Base-by-base conservation (phyloP, 2,888 invertebrate genomes). In the Hirtodrosophila confusa region DNA sequence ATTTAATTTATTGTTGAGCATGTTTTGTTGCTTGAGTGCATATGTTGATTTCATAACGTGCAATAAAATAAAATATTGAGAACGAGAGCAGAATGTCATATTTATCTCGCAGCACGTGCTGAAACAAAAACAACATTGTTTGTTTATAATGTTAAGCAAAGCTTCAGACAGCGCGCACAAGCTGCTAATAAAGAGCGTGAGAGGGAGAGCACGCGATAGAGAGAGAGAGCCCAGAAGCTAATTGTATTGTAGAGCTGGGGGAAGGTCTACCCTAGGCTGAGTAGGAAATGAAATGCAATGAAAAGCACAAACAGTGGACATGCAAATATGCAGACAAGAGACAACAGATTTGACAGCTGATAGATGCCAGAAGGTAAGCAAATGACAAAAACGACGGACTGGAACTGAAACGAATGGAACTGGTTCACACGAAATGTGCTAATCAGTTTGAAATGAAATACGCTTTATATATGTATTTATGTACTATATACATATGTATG, bases 221-320 rank as follows among this genome's bases (percentile, higher is more conserved):
- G 39, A 44, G 31, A 23, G 40, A 35, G 39, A 44, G 31, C 29
- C 4, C 12, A 48, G 29, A 33, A 47, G 49, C 27, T 27, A 5
- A 27, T 27, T 31, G 7, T 7, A 7, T 17, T 17, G 17, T 17
- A 17, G 17, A 17, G 17, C 17, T 17, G 31, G 43, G 49, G 55
- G 57, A 60, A 53, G 51, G 40, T 43, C 64, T 65, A 58, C 66
- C 56, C 62, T 64, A 35, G 44, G 29, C 37, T 53, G 56, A 66
- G 61, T 69, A 88, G 85, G 85, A 86, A 86, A 86, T 86, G 57
- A 84, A 86, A 74, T 77, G 76, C 77, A 75, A 64, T 70, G 65
- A 75, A 86, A 88, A 88, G 76, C 88, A 88, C 91, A 91, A 80
- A 72, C 75, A 67, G 55, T 60, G 53, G 24, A 76, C 80, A 86